Conservation (phyloP, 2,113 vertebrate species). For the Rana temporaria region DNA sequence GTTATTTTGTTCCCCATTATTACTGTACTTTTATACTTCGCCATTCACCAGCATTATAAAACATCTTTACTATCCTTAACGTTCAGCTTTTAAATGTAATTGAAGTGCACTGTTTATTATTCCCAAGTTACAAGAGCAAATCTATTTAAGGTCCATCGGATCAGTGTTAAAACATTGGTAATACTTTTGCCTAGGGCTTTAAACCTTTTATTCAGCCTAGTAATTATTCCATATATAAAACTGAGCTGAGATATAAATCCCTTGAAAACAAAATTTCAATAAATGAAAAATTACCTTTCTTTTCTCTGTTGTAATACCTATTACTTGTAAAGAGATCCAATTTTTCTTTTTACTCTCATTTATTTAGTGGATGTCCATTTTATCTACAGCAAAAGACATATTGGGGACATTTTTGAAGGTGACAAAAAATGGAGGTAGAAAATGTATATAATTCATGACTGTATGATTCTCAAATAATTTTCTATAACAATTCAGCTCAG, state of each 20-base stretch:
- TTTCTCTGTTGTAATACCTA: slow-evolving; percentile 38
- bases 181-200: slow-evolving; percentile 37
- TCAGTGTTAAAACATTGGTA: slow-evolving; percentile 48
- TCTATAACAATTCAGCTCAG: too few relatives aligned
- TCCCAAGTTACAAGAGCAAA: slow-evolving; percentile 51
- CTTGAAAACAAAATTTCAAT: slow-evolving; percentile 48
- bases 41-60: slow-evolving; percentile 42
- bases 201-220: slow-evolving; percentile 40
- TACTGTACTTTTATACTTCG: slow-evolving; percentile 38
- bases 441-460: too few relatives aligned
- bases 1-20: slow-evolving; percentile 12
- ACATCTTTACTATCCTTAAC: slow-evolving; percentile 48
- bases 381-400: not conserved
- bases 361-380: not conserved
- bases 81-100: slow-evolving; percentile 42
- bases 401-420: too few relatives aligned
- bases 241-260: slow-evolving; percentile 48
- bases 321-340: slow-evolving; percentile 24
- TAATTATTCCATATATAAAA: slow-evolving; percentile 52
- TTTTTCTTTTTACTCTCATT: slow-evolving; percentile 31
- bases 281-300: slow-evolving; percentile 53
- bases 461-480: too few relatives aligned
- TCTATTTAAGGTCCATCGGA: slow-evolving; percentile 50
- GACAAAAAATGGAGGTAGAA: too few relatives aligned
- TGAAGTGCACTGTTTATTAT: slow-evolving; percentile 50